Evolutionary conservation across 2,797 vertebrate species (phyloP).

Genomic region (Australoheros facetus): DNA sequence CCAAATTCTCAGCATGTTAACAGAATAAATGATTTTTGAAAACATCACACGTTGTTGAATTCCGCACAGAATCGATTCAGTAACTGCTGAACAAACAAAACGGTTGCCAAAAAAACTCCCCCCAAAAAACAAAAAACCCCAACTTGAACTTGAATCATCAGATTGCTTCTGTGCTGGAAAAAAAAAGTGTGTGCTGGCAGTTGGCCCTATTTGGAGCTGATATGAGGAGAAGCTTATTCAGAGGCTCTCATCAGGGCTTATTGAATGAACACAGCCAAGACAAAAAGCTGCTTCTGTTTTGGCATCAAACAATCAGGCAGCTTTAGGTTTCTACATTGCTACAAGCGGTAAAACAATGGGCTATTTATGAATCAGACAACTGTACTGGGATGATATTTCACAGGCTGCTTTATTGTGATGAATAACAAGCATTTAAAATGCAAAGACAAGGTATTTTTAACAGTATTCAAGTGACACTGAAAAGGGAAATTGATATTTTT

Average conservation of each 20-base stretch:
- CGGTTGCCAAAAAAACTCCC: neutral
- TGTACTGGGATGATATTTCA: neutral
- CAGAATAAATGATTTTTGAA: constrained; percentile 10
- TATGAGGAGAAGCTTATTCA: constrained; percentile 65
- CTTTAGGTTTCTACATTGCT: constrained; percentile 32
- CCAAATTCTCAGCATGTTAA: constrained; percentile 49
- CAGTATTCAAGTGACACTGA: neutral
- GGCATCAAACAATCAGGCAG: constrained; percentile 46
- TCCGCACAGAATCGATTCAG: neutral
- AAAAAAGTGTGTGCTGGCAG: constrained; percentile 51
- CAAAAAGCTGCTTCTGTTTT: constrained; percentile 68
- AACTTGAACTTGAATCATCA: constrained; percentile 27
- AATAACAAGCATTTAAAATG: neutral
- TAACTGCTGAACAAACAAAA: neutral
- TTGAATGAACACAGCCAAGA: constrained; percentile 62
- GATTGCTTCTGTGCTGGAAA: constrained; percentile 45
- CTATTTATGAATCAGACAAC: constrained; percentile 46
- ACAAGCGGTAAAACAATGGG: constrained; percentile 40
- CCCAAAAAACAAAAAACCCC: neutral
- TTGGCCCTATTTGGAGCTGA: constrained; percentile 54
- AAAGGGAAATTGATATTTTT: too few relatives aligned
- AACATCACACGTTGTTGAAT: neutral
- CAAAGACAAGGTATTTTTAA: neutral
- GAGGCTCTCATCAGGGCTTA: constrained; percentile 68
- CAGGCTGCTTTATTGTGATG: neutral